These are phyloP conservation scores for Pagetopsis macropterus DNA, from an alignment of 2,797 vertebrate species.

Conservation along the genomic window DNA sequence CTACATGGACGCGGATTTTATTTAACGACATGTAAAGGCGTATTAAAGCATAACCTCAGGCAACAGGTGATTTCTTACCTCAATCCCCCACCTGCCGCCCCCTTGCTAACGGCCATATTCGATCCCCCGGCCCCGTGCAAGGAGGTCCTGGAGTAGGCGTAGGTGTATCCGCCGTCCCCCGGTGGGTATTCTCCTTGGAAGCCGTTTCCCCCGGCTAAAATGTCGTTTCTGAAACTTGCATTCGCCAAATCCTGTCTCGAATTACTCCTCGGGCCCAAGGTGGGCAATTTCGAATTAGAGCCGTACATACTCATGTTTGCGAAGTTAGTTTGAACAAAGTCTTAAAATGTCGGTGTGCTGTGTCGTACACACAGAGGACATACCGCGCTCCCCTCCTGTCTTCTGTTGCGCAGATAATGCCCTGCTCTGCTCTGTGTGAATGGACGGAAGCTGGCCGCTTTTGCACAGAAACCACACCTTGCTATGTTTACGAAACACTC, in stretches of 20 bases:
- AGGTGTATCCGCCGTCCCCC: slow-evolving; percentile 52
- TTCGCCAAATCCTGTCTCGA: slow-evolving; percentile 75
- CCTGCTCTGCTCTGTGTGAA: slow-evolving; percentile 57
- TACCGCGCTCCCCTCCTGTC: slow-evolving; percentile 37
- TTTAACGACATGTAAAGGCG: background rate
- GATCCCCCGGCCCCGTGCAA: slow-evolving; percentile 61
- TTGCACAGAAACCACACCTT: slow-evolving; percentile 82
- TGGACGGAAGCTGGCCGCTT: slow-evolving; percentile 74
- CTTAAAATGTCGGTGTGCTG: background rate
- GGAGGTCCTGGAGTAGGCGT: slow-evolving; percentile 59
- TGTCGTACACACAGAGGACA: slow-evolving; percentile 38
- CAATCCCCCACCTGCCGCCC: background rate
- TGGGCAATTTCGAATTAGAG: slow-evolving; percentile 54
- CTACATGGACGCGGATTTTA: background rate
- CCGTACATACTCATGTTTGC: slow-evolving; percentile 74
- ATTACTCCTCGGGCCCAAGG: slow-evolving; percentile 65
- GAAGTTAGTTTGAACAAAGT: background rate
- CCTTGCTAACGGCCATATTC: slow-evolving; percentile 7
- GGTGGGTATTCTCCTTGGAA: slow-evolving; percentile 54
- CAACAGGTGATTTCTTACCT: slow-evolving; percentile 66
- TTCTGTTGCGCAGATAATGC: slow-evolving; percentile 73
- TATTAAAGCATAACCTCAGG: too few species aligned
- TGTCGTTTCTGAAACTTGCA: slow-evolving; percentile 51
- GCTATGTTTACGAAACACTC: slow-evolving; percentile 57
- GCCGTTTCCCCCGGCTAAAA: slow-evolving; percentile 69